phyloP scores from a whole-genome alignment of 2,888 invertebrate species.

The Cryptosula pallasiana region DNA sequence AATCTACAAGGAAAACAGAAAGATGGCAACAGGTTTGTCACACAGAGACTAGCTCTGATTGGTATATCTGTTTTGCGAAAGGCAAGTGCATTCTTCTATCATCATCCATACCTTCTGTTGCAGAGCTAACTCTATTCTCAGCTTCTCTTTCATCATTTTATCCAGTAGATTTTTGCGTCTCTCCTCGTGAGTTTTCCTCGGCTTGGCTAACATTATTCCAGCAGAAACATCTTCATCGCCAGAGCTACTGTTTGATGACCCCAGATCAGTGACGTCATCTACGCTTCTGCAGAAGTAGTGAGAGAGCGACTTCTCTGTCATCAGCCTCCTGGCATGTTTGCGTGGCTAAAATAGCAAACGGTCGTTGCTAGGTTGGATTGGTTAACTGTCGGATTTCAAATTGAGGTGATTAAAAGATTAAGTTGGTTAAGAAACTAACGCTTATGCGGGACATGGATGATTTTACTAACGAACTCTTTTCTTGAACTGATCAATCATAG shows the following conservation, averaged over 20 bases:
- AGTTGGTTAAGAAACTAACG: too few species aligned
- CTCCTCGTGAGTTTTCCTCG: not conserved
- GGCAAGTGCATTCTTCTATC: too few species aligned
- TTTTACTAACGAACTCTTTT: too few species aligned
- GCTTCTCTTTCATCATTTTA: slow-evolving; percentile 14
- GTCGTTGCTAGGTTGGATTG: too few species aligned
- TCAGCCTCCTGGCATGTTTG: not conserved
- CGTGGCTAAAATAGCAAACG: not conserved
- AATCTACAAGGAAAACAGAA: too few species aligned
- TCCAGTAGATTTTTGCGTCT: not conserved
- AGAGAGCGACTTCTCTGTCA: not conserved
- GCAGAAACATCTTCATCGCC: not conserved
- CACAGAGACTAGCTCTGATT: too few species aligned
- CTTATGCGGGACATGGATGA: too few species aligned
- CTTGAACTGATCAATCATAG: too few species aligned
- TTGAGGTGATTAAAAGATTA: too few species aligned
- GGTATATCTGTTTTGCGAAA: too few species aligned
- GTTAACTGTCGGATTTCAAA: too few species aligned
- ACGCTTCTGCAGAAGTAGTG: slow-evolving; percentile 4
- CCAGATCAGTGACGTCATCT: not conserved
- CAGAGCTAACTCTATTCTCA: not conserved
- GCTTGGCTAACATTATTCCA: not conserved
- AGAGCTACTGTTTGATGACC: not conserved
- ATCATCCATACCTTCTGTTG: slow-evolving; percentile 1
- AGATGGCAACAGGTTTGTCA: too few species aligned